Base-by-base conservation (phyloP, 2,888 invertebrate species). In the Flexamia atlantica region DNA sequence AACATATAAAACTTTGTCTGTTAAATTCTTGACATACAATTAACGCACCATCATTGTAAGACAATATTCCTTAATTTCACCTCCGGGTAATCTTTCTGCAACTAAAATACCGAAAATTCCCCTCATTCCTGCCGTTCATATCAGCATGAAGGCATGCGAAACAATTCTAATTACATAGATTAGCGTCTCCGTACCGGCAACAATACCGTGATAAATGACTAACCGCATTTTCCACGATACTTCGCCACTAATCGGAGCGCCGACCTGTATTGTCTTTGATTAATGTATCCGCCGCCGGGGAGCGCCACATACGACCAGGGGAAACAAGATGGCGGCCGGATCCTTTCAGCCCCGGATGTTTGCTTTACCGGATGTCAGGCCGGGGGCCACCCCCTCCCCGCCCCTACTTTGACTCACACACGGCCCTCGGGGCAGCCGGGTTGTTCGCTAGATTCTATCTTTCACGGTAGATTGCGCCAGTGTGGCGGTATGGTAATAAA, bases 351-450 rank as follows among this genome's bases (percentile, higher is more conserved):
- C 32, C 40, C 76, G 79, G 79, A 79, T 79, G 79, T 79, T 79
- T 79, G 79, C 79, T 79, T 79, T 79, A 57, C 79, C 79, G 79
- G 79, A 79, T 79, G 79, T 36, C 32, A 57, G 20, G 25, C 14
- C 57, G n/a, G 57, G 79, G 57, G 9, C 20, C 74, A 46, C 23
- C 53, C 50, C 57, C 3, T 3, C 28, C 76, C 32, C 76, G 12
- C 28, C 32, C 32, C 20, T 20, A 0, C 72, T 68, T 68, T 68
- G 68, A 74, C 74, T 12, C 50, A 40, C 72, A 40, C 46, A 10
- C 74, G 70, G 40, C 23, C 76, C 46, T n/a, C 25, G 17, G 50
- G 76, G 76, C 42, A 28, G 42, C 46, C 76, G 17, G 46, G 23
- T 46, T 72, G n/a, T n/a, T 76, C 72, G 32, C 57, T 20, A 64